Percentiles rank a stretch among this genome's conserved stretches.
Conservation (phyloP, 2,888 invertebrate genomes). For the Cepaea hortensis region DNA sequence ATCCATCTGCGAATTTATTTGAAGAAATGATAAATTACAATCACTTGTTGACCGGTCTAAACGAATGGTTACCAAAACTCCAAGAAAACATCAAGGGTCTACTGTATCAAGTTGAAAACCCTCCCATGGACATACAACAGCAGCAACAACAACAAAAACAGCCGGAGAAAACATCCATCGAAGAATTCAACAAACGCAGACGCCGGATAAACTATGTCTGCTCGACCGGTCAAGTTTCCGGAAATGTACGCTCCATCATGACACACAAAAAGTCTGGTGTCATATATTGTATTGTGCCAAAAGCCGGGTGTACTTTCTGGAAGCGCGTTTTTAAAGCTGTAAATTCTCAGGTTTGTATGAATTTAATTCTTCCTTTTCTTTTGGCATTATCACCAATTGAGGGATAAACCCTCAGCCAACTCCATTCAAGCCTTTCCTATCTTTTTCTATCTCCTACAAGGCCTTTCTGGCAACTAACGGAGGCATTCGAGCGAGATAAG, state of each 20-base stretch:
- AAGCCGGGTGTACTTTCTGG: constrained; percentile 63
- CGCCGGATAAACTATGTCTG: neutral
- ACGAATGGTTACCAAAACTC: neutral
- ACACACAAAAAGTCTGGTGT: constrained; percentile 38
- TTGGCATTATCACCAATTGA: no score
- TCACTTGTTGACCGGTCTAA: neutral
- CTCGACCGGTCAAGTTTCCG: neutral
- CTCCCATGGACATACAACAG: neutral
- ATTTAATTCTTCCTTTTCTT: no score
- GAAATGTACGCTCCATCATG: constrained; percentile 10
- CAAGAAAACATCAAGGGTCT: neutral
- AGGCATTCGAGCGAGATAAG: no score
- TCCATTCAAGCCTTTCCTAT: no score
- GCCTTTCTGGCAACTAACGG: no score
- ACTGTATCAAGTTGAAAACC: neutral
- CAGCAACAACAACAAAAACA: neutral
- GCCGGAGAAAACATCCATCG: neutral
- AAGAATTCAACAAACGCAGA: constrained; percentile 17
- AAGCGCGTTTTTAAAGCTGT: constrained; percentile 54
- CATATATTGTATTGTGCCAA: constrained; percentile 60
- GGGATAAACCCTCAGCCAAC: no score
- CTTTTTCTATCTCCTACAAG: no score
- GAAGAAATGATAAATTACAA: no score
- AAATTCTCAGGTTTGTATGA: neutral
- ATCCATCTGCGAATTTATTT: no score